phyloP scores from a whole-genome alignment of 2,888 invertebrate genomes.

The Xylota sylvarum region DNA sequence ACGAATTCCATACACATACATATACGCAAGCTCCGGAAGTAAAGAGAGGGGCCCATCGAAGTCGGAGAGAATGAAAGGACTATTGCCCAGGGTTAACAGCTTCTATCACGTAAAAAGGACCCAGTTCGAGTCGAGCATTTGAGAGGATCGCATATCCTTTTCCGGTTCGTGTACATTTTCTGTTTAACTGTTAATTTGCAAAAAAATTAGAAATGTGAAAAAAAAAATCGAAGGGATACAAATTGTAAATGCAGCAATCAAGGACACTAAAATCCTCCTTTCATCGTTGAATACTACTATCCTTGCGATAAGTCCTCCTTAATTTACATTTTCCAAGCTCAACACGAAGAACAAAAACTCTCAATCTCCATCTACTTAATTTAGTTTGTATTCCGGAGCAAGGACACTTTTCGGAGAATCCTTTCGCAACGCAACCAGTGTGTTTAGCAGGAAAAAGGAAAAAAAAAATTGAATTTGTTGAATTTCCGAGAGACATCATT shows the following conservation, averaged over 20 bases:
- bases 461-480: background rate
- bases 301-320: background rate
- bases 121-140: slow-evolving; percentile 77
- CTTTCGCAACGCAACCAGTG: slow-evolving; percentile 10
- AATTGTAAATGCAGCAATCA: background rate
- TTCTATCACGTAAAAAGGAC: slow-evolving; percentile 52
- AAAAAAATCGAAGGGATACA: background rate
- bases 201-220: background rate
- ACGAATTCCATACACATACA: slow-evolving; percentile 47
- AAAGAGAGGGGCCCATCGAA: slow-evolving; percentile 55
- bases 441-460: background rate
- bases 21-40: slow-evolving; percentile 12
- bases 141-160: slow-evolving; percentile 75
- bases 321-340: slow-evolving; percentile 3
- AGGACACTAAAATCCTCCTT: background rate
- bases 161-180: slow-evolving; percentile 67
- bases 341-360: background rate
- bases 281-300: background rate
- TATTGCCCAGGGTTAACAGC: slow-evolving; percentile 71
- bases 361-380: background rate
- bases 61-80: slow-evolving; percentile 48
- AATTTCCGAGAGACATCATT: background rate
- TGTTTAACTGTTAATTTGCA: slow-evolving; percentile 40
- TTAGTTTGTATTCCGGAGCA: background rate
- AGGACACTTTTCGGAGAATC: slow-evolving; percentile 9